A percentile compares a stretch with the other conserved stretches of the same genome.
Evolutionary conservation across 2,113 vertebrate species (phyloP).

Genomic region (Pampusana beccarii): DNA sequence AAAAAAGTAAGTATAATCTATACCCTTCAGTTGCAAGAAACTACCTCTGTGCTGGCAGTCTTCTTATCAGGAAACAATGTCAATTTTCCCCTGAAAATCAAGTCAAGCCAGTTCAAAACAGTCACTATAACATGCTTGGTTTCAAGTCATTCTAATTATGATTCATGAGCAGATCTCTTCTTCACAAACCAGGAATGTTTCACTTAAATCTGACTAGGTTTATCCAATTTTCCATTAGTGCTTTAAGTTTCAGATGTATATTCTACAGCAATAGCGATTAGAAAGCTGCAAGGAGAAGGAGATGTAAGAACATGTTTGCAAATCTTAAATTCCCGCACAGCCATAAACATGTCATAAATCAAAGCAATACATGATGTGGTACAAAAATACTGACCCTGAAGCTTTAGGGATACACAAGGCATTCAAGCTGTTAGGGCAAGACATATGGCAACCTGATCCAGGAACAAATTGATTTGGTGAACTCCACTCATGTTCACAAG

Average conservation of each 20-base stretch:
- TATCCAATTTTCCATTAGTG: neutral
- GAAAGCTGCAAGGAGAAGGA: neutral
- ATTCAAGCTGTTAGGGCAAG: neutral
- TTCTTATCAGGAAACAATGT: neutral
- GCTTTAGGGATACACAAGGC: neutral
- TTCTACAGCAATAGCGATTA: neutral
- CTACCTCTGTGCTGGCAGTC: too few relatives aligned
- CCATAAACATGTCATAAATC: neutral
- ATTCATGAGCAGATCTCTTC: neutral
- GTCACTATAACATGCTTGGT: neutral
- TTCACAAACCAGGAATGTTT: neutral
- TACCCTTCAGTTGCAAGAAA: neutral
- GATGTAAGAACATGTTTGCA: neutral
- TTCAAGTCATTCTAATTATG: neutral
- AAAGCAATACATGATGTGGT: fast-evolving
- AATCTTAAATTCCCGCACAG: neutral
- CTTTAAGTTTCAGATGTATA: neutral
- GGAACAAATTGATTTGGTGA: neutral
- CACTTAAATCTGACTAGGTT: neutral
- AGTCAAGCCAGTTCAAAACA: neutral
- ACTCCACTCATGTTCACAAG: neutral
- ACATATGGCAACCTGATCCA: neutral
- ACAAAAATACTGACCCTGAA: neutral
- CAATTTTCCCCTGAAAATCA: neutral
- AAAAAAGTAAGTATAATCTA: neutral